Base-by-base conservation (phyloP, 2,888 invertebrate genomes). In the Himalopsyche anomala region DNA sequence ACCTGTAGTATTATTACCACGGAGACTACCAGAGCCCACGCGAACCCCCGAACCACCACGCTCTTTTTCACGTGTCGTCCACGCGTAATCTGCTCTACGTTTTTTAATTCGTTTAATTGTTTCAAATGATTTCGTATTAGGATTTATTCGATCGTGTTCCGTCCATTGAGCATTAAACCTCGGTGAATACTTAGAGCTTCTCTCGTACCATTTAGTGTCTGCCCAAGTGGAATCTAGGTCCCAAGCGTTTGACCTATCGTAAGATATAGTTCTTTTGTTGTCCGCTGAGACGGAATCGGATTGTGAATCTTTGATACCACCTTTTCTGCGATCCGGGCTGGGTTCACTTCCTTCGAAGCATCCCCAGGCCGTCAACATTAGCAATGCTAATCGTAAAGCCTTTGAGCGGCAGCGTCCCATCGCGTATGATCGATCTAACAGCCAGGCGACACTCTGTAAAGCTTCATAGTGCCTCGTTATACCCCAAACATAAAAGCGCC, bases 301-400 rank as follows among this genome's bases (percentile, higher is more conserved):
- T 19, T 62, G n/a, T 19, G 19, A 62, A 62, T 62, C 62, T 19
- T 28, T 62, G 62, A 62, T 62, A 19, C 62, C 62, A 9, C 62
- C 62, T 62, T 62, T 62, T 62, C 62, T 62, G 62, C 62, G 62
- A 62, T 62, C 62, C 62, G 62, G 62, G 11, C 62, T 62, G 19
- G 86, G 86, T 42, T 86, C 86, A 45, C 83, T 83, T 69, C 83
- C 69, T 83, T 86, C 86, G 17, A 86, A 86, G 81, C 86, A 86
- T 19, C 83, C 12, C 86, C 51, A 80, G 17, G 83, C 81, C 42
- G 81, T 69, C 36, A 86, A 17, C 51, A 86, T 38, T 45, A 86
- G 80, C 9, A 86, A 81, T n/a, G 83, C 81, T n/a, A 83, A 45
- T 36, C 86, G 86, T n/a, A 86, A 42, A 17, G 86, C 74, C 19